phyloP scores from a whole-genome alignment of 30 jellyfish, hydroid and myxozoan genomes.

The Cassiopea andromeda region DNA sequence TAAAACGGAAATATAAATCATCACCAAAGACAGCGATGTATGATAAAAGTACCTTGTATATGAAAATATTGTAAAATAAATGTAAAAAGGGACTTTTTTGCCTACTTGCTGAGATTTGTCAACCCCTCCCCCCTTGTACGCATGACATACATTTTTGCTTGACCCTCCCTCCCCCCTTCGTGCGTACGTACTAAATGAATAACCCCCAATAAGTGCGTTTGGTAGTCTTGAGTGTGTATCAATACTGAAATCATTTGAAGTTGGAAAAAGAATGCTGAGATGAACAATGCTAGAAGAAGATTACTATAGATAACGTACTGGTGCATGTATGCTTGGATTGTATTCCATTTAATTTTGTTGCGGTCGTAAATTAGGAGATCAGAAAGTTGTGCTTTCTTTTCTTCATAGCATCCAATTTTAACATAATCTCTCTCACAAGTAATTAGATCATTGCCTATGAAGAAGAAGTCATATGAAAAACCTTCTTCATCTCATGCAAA shows the following conservation, averaged over 20 bases:
- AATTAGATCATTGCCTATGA: conserved; percentile 12
- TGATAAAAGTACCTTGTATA: no score
- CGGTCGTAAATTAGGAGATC: conserved; percentile 26
- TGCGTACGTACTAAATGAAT: neutral
- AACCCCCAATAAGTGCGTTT: no score
- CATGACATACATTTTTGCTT: no score
- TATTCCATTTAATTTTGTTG: conserved; percentile 8
- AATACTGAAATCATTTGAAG: no score
- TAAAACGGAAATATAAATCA: no score
- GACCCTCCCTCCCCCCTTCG: neutral
- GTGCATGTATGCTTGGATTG: conserved; percentile 25
- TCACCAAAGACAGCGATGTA: no score
- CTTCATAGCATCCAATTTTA: conserved; percentile 50
- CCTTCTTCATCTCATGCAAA: neutral
- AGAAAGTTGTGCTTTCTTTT: neutral
- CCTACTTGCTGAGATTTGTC: neutral
- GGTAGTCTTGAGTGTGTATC: no score
- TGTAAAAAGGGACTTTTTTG: neutral
- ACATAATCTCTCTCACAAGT: conserved; percentile 47
- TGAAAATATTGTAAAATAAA: no score
- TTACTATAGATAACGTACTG: neutral
- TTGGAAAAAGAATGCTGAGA: no score
- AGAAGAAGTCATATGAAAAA: neutral
- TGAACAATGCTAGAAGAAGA: no score
- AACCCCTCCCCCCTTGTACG: neutral